A percentile compares a stretch with the other conserved stretches of the same genome.
Evolutionary conservation across 1,140 invertebrate genomes (phyloP).

Genomic region (Diabrotica undecimpunctata): DNA sequence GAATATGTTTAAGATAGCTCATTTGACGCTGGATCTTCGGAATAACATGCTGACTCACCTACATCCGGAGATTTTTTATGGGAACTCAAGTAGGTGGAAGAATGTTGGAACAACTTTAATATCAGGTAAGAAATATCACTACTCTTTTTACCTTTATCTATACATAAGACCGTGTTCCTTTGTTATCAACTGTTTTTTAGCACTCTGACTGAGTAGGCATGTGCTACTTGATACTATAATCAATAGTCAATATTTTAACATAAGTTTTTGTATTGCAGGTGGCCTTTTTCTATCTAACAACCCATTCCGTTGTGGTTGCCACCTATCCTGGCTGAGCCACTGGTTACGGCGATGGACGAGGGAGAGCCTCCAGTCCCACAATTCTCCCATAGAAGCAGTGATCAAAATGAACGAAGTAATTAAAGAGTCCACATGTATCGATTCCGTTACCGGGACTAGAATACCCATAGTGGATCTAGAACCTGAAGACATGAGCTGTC

Average conservation of each 20-base stretch:
- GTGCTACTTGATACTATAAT: too few relatives aligned
- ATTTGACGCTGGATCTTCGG: slow-evolving; percentile 76
- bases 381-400: slow-evolving; percentile 55
- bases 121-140: slow-evolving; percentile 53
- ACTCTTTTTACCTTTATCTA: too few relatives aligned
- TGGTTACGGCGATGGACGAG: slow-evolving; percentile 85
- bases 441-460: slow-evolving; percentile 55
- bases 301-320: slow-evolving; percentile 81
- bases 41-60: slow-evolving; percentile 76
- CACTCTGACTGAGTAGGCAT: too few relatives aligned
- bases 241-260: too few relatives aligned
- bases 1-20: slow-evolving; percentile 69
- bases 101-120: slow-evolving; percentile 75
- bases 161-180: too few relatives aligned
- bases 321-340: slow-evolving; percentile 81
- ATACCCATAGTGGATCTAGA: slow-evolving; percentile 67
- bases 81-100: slow-evolving; percentile 78
- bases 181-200: too few relatives aligned
- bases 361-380: slow-evolving; percentile 71
- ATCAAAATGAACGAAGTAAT: slow-evolving; percentile 51
- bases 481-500: slow-evolving; percentile 70
- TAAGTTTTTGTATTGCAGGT: slow-evolving; percentile 53
- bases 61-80: slow-evolving; percentile 78
- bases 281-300: slow-evolving; percentile 79
- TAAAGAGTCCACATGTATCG: slow-evolving; percentile 61